Base-by-base conservation (phyloP, 2,113 vertebrate species). In the Antechinus stuartii region DNA sequence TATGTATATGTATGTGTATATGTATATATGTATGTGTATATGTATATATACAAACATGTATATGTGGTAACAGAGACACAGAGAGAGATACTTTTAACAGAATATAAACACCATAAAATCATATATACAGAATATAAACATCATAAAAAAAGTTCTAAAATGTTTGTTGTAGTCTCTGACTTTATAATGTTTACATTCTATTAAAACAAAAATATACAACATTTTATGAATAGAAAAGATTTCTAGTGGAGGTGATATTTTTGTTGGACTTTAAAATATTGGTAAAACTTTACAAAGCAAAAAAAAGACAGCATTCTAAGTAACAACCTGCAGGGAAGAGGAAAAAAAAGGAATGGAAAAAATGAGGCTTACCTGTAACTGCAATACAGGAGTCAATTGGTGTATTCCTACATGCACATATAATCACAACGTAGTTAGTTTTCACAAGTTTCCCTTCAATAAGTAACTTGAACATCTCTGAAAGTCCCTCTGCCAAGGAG, bases 391-490 rank as follows among this genome's bases (percentile, higher is more conserved):
- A 99, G 97, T 99, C 99, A 0, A 99, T 99, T 97, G 99, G 98
- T 52, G 99, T 97, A 90, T 98, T 99, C 5, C 98, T 98, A 9
- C 98, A 97, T 92, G 99, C 99, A 76, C 99, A 99, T 95, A 99
- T 99, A 97, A 99, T 99, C 92, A 99, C 99, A 95, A 99, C 99
- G 0, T 99, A 99, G 98, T 99, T 99, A 92, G 99, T 99, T 98
- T 99, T 99, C 89, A 98, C 94, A 96, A 99, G 98, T 89, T 98
- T 99, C 92, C 99, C 99, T 93, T 99, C 99, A 47, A 99, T 93
- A 52, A 99, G 98, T 50, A 99, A 98, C 95, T 98, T 98, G 95
- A 99, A 99, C 95, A 99, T 99, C 97, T 99, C 99, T 0, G 99
- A 98, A 46, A 99, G 99, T 12, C 99, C 99, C 97, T 99, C 99